Evolutionary conservation across 2,888 invertebrate species (phyloP).

Genomic region (Cheilosia soror): DNA sequence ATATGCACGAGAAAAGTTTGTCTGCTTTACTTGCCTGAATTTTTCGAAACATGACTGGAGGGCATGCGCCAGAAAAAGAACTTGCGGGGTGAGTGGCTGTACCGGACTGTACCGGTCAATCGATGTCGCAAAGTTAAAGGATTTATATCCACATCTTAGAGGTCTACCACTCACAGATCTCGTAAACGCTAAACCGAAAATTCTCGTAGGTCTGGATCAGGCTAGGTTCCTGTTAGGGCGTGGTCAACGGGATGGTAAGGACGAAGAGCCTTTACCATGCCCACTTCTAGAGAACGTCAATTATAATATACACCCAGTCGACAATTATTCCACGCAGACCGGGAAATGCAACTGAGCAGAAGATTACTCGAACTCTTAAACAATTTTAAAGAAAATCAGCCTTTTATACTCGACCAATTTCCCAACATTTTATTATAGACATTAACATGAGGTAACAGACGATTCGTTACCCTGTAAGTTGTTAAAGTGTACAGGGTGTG

Average conservation of each 20-base stretch:
- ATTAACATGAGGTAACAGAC: too few species aligned
- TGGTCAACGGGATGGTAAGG: constrained; percentile 17
- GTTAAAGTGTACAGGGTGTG: too few species aligned
- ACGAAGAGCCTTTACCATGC: constrained; percentile 30
- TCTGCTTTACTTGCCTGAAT: constrained; percentile 30
- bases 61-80: constrained; percentile 3
- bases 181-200: constrained; percentile 8
- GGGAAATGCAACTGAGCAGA: too few species aligned
- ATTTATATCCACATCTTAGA: constrained; percentile 5
- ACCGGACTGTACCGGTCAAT: neutral
- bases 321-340: too few species aligned
- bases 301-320: too few species aligned
- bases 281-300: too few species aligned
- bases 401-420: too few species aligned
- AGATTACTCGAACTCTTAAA: too few species aligned
- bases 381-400: too few species aligned
- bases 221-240: constrained; percentile 1
- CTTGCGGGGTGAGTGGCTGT: constrained; percentile 1
- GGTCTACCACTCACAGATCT: constrained; percentile 9
- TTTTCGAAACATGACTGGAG: constrained; percentile 10
- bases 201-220: constrained; percentile 10
- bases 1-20: neutral
- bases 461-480: too few species aligned
- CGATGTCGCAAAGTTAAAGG: neutral
- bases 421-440: too few species aligned